Evolutionary conservation across 2,888 invertebrate genomes (phyloP), one percentile per base, ranked within the genome.

Genomic region (Cataglyphis cursor): DNA sequence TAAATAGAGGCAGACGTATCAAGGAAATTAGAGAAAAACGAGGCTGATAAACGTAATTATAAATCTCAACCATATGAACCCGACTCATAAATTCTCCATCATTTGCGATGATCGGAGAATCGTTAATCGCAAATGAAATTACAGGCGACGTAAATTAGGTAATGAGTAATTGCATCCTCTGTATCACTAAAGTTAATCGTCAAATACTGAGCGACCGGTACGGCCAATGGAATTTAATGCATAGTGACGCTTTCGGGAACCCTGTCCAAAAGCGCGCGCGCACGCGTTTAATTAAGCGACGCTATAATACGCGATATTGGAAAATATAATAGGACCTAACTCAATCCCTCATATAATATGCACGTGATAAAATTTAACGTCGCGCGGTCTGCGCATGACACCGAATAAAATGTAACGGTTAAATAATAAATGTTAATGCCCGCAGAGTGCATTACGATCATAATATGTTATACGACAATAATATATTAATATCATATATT

Each of bases 11-110:
- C 15, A 38, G 24, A 64, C 35, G 51, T 2, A 24, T 8, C 12
- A 18, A 12, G 15, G 38, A 24, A 31, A 59, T 66, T 4, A 44
- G 10, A 66, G 38, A 57, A 74, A 2, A 41, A 38, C 0, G 15
- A 28, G 31, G 31, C 24, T 82, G 82, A 89, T 62, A 84, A 81
- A 75, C 72, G 54, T 76, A 83, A 88, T 90, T 90, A 85, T 86
- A 86, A 88, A 89, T 89, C 86, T 82, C 80, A 35, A 1, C n/a
- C 72, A 51, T 15, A 44, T 78, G 83, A 88, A 90, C 65, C 81
- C 66, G 78, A 68, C 68, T 84, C 85, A 85, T 89, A 89, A 89
- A 89, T 89, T 85, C 81, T 62, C 72, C 74, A 84, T 90, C 85
- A 88, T 84, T 84, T 84, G 72, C 80, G 81, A 89, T 89, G 88